Evolutionary conservation across 1,140 invertebrate species (phyloP).

Genomic region (Aculops lycopersici): DNA sequence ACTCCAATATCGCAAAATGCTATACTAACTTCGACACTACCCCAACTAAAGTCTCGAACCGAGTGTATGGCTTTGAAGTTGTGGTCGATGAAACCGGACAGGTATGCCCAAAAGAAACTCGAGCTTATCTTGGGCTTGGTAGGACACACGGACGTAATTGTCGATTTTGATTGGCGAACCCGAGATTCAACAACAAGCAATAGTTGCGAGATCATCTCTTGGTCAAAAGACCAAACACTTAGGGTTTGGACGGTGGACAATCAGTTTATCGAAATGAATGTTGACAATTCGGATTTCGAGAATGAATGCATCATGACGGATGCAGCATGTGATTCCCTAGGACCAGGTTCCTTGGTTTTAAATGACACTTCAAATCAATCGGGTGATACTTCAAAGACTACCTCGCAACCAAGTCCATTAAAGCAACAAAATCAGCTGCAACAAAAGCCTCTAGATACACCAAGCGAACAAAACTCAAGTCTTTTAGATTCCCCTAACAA

Average conservation of each 20-base stretch:
- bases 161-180: slow-evolving; percentile 74
- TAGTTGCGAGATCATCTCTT: slow-evolving; percentile 64
- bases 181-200: slow-evolving; percentile 12
- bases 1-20: slow-evolving; percentile 57
- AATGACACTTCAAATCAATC: not conserved
- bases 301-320: not conserved
- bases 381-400: not conserved
- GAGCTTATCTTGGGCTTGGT: slow-evolving; percentile 32
- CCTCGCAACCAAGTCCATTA: not conserved
- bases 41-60: slow-evolving; percentile 31
- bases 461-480: not conserved
- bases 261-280: slow-evolving; percentile 20
- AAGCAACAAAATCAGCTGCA: not conserved
- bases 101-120: slow-evolving; percentile 3
- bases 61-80: slow-evolving; percentile 39
- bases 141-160: slow-evolving; percentile 63
- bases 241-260: slow-evolving; percentile 61
- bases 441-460: not conserved
- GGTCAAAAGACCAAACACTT: slow-evolving; percentile 70
- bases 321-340: not conserved
- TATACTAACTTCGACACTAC: slow-evolving; percentile 53
- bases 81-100: slow-evolving; percentile 30
- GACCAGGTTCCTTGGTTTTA: not conserved
- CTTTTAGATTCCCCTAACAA: not conserved
- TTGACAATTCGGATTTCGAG: slow-evolving; percentile 2